phyloP scores from a whole-genome alignment of 2,113 vertebrate genomes.

The Tor tambroides region DNA sequence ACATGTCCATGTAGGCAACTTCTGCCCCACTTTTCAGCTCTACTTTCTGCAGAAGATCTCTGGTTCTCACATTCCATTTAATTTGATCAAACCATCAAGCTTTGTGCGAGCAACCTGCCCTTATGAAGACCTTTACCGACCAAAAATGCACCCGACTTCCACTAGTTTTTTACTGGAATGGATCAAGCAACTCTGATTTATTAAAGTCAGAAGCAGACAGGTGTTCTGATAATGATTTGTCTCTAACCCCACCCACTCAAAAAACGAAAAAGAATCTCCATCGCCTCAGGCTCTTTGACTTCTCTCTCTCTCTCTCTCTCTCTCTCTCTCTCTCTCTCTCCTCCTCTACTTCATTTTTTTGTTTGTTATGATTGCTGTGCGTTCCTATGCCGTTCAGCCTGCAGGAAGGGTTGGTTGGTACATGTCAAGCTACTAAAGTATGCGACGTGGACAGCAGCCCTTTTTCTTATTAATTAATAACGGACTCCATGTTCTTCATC shows the following conservation, averaged over 20 bases:
- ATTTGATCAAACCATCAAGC: conserved; percentile 40
- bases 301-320: background rate
- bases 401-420: conserved; percentile 78
- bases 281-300: conserved; percentile 39
- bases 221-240: conserved; percentile 75
- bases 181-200: conserved; percentile 66
- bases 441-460: conserved; percentile 67
- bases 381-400: conserved; percentile 72
- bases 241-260: conserved; percentile 37
- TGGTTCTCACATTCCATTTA: conserved; percentile 31
- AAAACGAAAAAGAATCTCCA: conserved; percentile 48
- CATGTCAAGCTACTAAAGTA: conserved; percentile 74
- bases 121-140: conserved; percentile 12
- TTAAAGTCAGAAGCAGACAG: conserved; percentile 71
- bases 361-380: conserved; percentile 72
- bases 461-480: conserved; percentile 27
- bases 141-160: background rate
- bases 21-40: conserved; percentile 36
- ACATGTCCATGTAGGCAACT: conserved; percentile 45
- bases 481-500: conserved; percentile 9
- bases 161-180: background rate
- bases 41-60: conserved; percentile 46
- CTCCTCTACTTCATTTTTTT: conserved; percentile 57
- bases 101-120: conserved; percentile 10
- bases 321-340: conserved; percentile 22